A percentile compares a stretch with the other conserved stretches of the same genome.
These are phyloP conservation scores for Cantharis rufa DNA, from an alignment of 2,888 invertebrate species.

Conservation along the genomic window DNA sequence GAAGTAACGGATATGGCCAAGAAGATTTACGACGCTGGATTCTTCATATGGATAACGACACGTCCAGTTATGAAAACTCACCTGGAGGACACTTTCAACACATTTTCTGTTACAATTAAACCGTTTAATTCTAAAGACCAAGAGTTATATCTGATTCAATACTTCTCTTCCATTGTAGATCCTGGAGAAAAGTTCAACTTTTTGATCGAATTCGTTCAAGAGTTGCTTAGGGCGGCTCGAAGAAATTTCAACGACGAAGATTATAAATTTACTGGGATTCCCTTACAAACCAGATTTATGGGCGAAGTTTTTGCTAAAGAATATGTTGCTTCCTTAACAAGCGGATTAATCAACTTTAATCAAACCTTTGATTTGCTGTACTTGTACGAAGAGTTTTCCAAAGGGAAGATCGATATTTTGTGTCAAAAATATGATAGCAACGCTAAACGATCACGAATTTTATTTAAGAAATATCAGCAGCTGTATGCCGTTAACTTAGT, in stretches of 20 bases:
- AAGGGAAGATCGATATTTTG: constrained; percentile 1
- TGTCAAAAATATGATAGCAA: constrained; percentile 1
- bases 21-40: background rate
- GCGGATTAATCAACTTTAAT: background rate
- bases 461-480: constrained; percentile 6
- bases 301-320: constrained; percentile 2
- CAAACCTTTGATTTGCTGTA: constrained; percentile 7
- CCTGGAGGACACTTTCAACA: background rate
- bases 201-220: background rate
- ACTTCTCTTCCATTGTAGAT: background rate
- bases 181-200: background rate
- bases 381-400: constrained; percentile 1
- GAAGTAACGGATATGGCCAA: background rate
- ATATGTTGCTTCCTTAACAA: background rate
- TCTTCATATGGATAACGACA: constrained; percentile 5
- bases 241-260: background rate
- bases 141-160: background rate
- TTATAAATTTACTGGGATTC: constrained; percentile 4
- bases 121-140: background rate
- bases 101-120: constrained; percentile 2
- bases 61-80: constrained; percentile 6
- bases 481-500: background rate
- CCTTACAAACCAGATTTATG: constrained; percentile 1
- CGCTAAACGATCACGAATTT: background rate
- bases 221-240: background rate